A percentile compares a stretch with the other conserved stretches of the same genome.
phyloP scores from a whole-genome alignment of 2,888 invertebrate species.

The Atethmia centrago region DNA sequence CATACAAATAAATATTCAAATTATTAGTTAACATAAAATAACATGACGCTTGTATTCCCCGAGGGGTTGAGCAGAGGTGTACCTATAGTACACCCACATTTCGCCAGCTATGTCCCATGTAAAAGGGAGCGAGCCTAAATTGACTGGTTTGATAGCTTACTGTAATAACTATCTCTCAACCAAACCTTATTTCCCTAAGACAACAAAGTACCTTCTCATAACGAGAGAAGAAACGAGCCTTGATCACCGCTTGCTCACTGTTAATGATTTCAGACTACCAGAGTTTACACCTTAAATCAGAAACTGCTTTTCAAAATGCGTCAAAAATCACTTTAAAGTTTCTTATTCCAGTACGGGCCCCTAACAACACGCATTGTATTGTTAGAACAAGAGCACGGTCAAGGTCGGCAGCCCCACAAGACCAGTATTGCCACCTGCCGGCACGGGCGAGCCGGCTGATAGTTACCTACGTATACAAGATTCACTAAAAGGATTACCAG shows the following conservation, averaged over 20 bases:
- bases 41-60: no score
- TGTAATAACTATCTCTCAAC: no score
- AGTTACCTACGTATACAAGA: neutral
- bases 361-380: slow-evolving; percentile 2
- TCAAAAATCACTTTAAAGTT: neutral
- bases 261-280: neutral
- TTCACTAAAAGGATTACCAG: slow-evolving; percentile 24
- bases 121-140: no score
- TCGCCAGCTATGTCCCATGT: no score
- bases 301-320: neutral
- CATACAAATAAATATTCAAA: no score
- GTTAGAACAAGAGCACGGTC: slow-evolving; percentile 20
- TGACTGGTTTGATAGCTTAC: no score
- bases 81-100: no score
- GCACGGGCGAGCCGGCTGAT: slow-evolving; percentile 7
- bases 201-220: neutral
- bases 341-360: neutral
- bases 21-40: no score
- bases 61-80: no score
- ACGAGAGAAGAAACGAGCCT: neutral
- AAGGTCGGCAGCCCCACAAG: slow-evolving; percentile 41
- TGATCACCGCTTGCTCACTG: neutral
- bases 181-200: no score
- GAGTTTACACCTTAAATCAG: neutral
- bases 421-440: neutral